phyloP scores from a whole-genome alignment of 1,140 invertebrate genomes.

The Pogonognathellus flavescens region DNA sequence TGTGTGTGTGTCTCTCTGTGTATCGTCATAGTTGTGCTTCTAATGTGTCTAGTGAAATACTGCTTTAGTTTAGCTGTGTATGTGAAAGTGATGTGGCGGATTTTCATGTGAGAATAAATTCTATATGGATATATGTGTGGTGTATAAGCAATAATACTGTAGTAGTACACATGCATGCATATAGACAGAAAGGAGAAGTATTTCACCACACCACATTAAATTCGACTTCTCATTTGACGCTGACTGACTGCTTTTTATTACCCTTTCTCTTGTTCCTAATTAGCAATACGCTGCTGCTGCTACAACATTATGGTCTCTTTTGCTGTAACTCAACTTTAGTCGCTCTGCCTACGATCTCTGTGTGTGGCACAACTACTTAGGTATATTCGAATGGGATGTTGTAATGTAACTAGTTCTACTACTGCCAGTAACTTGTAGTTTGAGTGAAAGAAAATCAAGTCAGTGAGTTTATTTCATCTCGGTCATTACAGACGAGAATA shows the following conservation, averaged over 20 bases:
- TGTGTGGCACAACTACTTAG: neutral
- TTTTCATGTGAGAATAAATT: too few relatives aligned
- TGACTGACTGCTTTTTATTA: slow-evolving; percentile 26
- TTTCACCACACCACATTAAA: slow-evolving; percentile 7
- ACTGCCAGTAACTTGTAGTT: neutral
- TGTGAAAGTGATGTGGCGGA: too few relatives aligned
- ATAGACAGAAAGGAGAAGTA: neutral
- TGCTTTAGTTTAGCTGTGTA: too few relatives aligned
- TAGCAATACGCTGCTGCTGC: slow-evolving; percentile 3
- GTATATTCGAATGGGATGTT: neutral
- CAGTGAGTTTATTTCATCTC: slow-evolving; percentile 5
- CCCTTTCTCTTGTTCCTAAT: slow-evolving; percentile 16
- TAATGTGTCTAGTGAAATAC: too few relatives aligned
- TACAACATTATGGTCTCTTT: neutral
- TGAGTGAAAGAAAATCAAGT: neutral
- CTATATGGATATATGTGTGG: too few relatives aligned
- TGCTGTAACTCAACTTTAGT: neutral
- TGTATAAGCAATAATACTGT: too few relatives aligned
- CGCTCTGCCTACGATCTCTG: neutral
- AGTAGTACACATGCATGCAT: too few relatives aligned
- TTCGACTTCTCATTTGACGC: slow-evolving; percentile 29
- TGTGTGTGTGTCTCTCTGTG: too few relatives aligned
- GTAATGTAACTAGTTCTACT: too few relatives aligned
- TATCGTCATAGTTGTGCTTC: too few relatives aligned
- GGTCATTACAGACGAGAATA: neutral